phyloP scores from a whole-genome alignment of 2,113 vertebrate species.

The Probosciger aterrimus region DNA sequence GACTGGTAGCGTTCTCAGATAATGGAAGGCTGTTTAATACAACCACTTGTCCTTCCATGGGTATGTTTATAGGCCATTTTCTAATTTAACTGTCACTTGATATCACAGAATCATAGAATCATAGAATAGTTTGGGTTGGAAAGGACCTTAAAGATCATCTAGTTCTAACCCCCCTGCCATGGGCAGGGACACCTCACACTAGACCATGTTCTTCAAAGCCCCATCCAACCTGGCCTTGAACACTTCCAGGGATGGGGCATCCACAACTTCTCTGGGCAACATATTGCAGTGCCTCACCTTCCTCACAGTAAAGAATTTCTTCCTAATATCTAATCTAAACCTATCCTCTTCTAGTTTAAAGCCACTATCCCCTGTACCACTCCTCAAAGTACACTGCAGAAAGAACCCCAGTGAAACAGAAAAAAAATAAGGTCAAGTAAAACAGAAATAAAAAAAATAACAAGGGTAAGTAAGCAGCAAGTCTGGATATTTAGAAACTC shows the following conservation, averaged over 20 bases:
- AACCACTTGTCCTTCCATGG: neutral
- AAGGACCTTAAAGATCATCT: neutral
- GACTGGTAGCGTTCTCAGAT: neutral
- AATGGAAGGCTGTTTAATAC: neutral
- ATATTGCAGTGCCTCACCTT: neutral
- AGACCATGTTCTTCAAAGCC: neutral
- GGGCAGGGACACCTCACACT: neutral
- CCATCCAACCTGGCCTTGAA: neutral
- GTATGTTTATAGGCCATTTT: neutral
- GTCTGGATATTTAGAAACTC: neutral
- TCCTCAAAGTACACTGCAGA: neutral
- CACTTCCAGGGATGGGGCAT: neutral
- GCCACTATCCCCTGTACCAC: neutral
- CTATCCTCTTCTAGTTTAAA: neutral
- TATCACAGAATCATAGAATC: neutral
- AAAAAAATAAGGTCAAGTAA: neutral
- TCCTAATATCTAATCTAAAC: neutral
- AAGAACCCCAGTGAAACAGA: rapidly evolving
- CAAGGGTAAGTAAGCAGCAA: neutral
- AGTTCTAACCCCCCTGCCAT: neutral
- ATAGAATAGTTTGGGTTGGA: neutral
- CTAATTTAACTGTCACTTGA: neutral
- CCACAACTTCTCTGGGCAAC: neutral
- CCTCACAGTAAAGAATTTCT: neutral
- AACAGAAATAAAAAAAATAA: neutral